A percentile compares a stretch with the other conserved stretches of the same genome.
phyloP scores from a whole-genome alignment of 1,140 invertebrate species.

The Globodera rostochiensis region DNA sequence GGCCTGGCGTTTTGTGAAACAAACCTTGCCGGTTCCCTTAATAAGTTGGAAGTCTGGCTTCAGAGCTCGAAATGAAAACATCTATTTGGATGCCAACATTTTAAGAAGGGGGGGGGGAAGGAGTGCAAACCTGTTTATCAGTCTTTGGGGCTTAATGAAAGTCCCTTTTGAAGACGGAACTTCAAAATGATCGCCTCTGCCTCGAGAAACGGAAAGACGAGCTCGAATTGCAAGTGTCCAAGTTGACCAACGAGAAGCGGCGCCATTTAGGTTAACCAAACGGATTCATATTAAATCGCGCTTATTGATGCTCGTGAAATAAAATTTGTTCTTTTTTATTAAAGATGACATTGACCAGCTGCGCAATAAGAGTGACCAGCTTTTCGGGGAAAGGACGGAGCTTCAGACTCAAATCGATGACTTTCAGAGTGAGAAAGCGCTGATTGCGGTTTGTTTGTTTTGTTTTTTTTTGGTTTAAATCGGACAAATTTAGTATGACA shows the following conservation, averaged over 20 bases:
- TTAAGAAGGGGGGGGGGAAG: no score
- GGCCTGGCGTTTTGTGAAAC: not conserved
- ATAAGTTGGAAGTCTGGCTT: not conserved
- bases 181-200: slow-evolving; percentile 23
- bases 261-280: slow-evolving; percentile 10
- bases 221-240: slow-evolving; percentile 28
- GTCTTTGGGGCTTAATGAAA: not conserved
- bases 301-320: not conserved
- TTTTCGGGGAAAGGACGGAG: slow-evolving; percentile 1
- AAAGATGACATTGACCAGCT: slow-evolving; percentile 25
- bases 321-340: not conserved
- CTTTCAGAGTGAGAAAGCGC: slow-evolving; percentile 28
- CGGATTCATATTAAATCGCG: slow-evolving; percentile 11
- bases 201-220: slow-evolving; percentile 20
- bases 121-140: no score
- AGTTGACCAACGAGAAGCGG: slow-evolving; percentile 26
- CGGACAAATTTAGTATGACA: slow-evolving; percentile 31
- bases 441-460: slow-evolving; percentile 15
- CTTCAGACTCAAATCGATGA: slow-evolving; percentile 37
- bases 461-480: not conserved
- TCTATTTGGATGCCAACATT: not conserved
- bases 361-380: slow-evolving; percentile 1
- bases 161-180: slow-evolving; percentile 24
- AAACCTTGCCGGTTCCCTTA: not conserved
- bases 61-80: no score